Evolutionary conservation across 64 coral and sea anemone species (phyloP), one percentile per base, ranked within the genome.

Genomic region (Actinia equina): DNA sequence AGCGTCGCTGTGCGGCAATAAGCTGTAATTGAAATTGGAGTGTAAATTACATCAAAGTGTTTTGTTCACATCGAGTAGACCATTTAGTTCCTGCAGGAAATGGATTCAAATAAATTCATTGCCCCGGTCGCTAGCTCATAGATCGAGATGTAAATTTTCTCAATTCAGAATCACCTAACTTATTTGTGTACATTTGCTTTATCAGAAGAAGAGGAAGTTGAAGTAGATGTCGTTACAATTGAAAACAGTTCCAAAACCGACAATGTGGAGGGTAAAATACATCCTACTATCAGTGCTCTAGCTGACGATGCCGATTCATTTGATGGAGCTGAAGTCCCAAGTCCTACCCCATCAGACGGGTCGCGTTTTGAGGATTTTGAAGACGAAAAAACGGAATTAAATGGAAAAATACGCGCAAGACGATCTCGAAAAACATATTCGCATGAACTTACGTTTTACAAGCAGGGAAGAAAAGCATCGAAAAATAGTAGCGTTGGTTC

Each of bases 171-270:
- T 53, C 53, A 49, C n/a, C 53, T 60, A 18, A 57, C 62, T 83
- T 78, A 51, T 77, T 78, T 59, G 18, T 20, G 13, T 86, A 91
- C 89, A 91, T 84, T 83, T 91, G 82, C 85, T 82, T 97, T 90
- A 69, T 69, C 61, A 92, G 88, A 86, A 97, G 94, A 97, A 82
- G 94, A 95, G 87, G 94, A 95, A 84, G 94, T 95, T 27, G 94
- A 94, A 84, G 85, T 94, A 3, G 93, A 97, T 64, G 94, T 97
- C 30, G 94, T 97, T 90, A 93, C 94, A 82, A 97, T 97, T 86
- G 94, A 97, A 62, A 93, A 97, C 67, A 84, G 91, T 20, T 71
- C 77, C 62, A 97, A 97, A 84, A 91, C 71, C 30, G 94, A 97
- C 22, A 58, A 84, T 51, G 42, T 83, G 74, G 26, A 55, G 2